phyloP scores from a whole-genome alignment of 1,140 invertebrate genomes.

The Diprion similis region DNA sequence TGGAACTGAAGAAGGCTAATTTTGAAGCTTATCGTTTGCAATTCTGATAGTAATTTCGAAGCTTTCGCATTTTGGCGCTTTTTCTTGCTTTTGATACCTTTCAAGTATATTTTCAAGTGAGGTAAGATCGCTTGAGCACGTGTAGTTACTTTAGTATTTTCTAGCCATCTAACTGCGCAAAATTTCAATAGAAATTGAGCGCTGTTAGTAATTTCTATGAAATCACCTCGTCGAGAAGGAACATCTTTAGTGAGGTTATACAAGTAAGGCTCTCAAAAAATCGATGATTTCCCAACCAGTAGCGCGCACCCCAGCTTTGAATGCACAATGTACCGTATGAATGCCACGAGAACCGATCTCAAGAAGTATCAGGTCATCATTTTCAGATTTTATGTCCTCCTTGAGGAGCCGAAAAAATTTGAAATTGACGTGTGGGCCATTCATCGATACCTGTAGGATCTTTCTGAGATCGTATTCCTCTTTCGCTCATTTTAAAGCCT shows the following conservation, averaged over 20 bases:
- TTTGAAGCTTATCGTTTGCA: conserved; percentile 29
- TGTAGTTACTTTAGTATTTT: conserved; percentile 21
- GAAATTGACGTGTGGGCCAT: conserved; percentile 26
- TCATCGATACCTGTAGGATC: conserved; percentile 27
- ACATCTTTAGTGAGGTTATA: conserved; percentile 31
- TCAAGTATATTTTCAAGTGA: conserved; percentile 15
- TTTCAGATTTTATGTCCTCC: conserved; percentile 18
- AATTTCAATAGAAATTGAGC: conserved; percentile 27
- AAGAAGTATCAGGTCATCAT: conserved; percentile 18
- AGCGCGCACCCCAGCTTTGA: conserved; percentile 25
- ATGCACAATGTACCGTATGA: conserved; percentile 28
- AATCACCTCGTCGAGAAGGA: conserved; percentile 27
- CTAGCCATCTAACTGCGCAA: conserved; percentile 28
- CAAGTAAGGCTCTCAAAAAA: conserved; percentile 26
- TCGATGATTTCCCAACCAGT: conserved; percentile 24
- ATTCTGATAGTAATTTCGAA: conserved; percentile 23
- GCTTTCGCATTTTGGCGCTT: conserved; percentile 23
- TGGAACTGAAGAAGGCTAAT: conserved; percentile 26
- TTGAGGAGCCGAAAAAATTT: conserved; percentile 27
- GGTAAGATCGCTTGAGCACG: conserved; percentile 21
- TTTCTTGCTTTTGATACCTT: conserved; percentile 21
- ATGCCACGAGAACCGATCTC: conserved; percentile 30
- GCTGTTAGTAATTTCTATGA: conserved; percentile 15
- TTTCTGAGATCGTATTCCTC: conserved; percentile 19
- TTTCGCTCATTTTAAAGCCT: conserved; percentile 21